Evolutionary conservation across 53 echinoderm and acorn worm species (phyloP), one percentile per base, ranked within the genome.

Genomic region (Astropecten irregularis): DNA sequence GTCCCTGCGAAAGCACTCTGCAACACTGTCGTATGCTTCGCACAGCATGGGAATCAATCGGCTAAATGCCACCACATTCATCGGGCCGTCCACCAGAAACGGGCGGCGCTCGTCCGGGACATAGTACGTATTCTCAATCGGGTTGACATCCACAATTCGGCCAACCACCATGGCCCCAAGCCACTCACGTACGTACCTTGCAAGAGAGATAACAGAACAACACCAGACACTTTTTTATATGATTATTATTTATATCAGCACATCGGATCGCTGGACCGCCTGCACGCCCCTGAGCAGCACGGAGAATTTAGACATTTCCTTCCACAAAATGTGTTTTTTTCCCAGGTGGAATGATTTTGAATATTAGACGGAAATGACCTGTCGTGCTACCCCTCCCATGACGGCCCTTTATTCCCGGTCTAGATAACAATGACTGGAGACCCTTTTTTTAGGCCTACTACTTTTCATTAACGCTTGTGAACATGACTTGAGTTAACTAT

Each of bases 171-270:
- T 94, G 28, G 94, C 82, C 6, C 90, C 99, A 16, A 97, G 57
- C 94, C 99, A 94, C 38, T 97, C 94, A 33, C 94, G 65, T 3
- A 97, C 99, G 71, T 97, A 97, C 79, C 99, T 97, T 10, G 40
- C 42, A 86, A 5, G 60, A 59, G 28, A 59, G 27, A 7, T 3
- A 59, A 28, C 26, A 28, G 10, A 3, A 42, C 42, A 42, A 11
- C 6, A 11, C 6, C 42, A 42, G 42, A 11, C 6, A n/a, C n/a
- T n/a, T n/a, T n/a, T n/a, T n/a, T n/a, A n/a, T n/a, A n/a, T n/a
- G n/a, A n/a, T n/a, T n/a, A n/a, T n/a, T n/a, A n/a, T n/a, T n/a
- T n/a, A n/a, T n/a, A n/a, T n/a, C n/a, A n/a, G n/a, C n/a, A n/a
- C n/a, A n/a, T n/a, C n/a, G n/a, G n/a, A n/a, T n/a, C n/a, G n/a